Evolutionary conservation across 1,140 invertebrate genomes (phyloP).

Genomic region (Euglossa dilemma): DNA sequence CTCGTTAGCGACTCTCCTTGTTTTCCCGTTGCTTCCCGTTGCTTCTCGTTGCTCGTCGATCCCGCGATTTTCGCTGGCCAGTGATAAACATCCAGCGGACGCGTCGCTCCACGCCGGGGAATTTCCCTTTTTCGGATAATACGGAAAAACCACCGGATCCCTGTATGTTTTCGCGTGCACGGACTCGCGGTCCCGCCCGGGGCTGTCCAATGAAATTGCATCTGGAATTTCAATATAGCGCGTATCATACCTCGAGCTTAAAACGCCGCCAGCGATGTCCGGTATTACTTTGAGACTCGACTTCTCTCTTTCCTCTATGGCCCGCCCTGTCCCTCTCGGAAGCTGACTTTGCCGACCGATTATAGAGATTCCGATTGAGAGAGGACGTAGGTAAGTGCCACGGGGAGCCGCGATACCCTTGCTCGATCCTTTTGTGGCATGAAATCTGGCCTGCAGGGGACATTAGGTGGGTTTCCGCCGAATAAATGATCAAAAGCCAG

Average conservation of each 20-base stretch:
- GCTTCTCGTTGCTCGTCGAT: too few species aligned
- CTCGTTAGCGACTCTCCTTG: neutral
- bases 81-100: neutral
- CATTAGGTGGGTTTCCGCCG: constrained; percentile 56
- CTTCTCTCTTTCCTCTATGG: neutral
- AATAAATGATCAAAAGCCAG: constrained; percentile 65
- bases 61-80: neutral
- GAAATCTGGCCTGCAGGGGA: constrained; percentile 27
- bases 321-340: neutral
- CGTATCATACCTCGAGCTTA: constrained; percentile 65
- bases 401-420: neutral
- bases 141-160: constrained; percentile 7
- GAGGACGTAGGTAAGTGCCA: constrained; percentile 38
- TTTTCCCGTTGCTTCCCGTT: too few species aligned
- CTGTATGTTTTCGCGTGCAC: constrained; percentile 34
- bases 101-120: too few species aligned
- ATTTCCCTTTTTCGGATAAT: neutral
- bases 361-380: constrained; percentile 60
- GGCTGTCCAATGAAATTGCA: constrained; percentile 60
- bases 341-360: constrained; percentile 61
- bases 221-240: constrained; percentile 70
- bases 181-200: constrained; percentile 18
- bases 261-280: constrained; percentile 59
- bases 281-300: constrained; percentile 67
- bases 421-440: constrained; percentile 24